Percentiles rank a stretch among this genome's conserved stretches.
Conservation (phyloP, 2,113 vertebrate species). For the Petrocephalus zakoni region DNA sequence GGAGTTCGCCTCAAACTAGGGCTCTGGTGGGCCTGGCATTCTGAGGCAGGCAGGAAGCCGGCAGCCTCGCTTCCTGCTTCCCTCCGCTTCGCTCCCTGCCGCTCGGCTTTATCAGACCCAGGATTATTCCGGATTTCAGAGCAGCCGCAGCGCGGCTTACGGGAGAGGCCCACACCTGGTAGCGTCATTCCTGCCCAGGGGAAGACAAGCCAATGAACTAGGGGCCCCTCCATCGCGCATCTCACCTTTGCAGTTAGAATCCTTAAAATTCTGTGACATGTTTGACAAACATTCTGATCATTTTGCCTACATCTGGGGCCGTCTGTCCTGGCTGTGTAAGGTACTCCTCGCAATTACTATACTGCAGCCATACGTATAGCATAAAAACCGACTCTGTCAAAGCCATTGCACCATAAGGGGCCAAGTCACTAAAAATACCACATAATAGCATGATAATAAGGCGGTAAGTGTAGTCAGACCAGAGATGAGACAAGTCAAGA, state of each 20-base stretch:
- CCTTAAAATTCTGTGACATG: neutral
- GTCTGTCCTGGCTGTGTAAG: neutral
- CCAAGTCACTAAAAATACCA: neutral
- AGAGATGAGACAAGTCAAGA: neutral
- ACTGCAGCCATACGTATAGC: neutral
- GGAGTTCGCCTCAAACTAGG: neutral
- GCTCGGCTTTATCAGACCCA: neutral
- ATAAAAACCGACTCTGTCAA: neutral
- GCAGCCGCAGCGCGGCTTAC: neutral
- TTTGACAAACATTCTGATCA: neutral
- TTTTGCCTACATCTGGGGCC: neutral
- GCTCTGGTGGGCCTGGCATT: neutral
- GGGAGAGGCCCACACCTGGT: neutral
- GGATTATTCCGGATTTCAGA: constrained; percentile 3
- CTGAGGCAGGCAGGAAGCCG: neutral
- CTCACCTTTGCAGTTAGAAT: neutral
- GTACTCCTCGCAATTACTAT: neutral
- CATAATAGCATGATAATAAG: neutral
- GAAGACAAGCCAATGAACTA: neutral
- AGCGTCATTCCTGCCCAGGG: neutral
- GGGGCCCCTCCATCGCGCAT: neutral
- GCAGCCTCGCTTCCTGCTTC: neutral
- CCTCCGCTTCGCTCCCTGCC: neutral
- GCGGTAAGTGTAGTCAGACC: neutral
- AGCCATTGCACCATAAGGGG: neutral